A percentile compares a stretch with the other conserved stretches of the same genome.
Conservation (phyloP, 2,113 vertebrate species). For the Fregata magnificens region DNA sequence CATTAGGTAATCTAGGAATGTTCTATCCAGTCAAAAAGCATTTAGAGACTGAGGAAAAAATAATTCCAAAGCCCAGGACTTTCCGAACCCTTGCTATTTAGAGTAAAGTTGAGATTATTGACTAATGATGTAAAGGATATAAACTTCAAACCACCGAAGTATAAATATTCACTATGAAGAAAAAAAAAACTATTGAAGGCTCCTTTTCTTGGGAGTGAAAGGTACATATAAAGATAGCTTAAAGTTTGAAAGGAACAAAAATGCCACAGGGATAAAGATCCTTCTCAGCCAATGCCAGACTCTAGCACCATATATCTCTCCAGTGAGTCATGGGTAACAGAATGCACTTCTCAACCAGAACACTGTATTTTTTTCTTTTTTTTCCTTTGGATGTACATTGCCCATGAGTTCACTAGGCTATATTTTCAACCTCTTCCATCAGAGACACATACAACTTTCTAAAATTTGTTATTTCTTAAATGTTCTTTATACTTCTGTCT, state of each 20-base stretch:
- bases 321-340: background rate
- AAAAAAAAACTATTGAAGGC: conserved; percentile 18
- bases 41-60: background rate
- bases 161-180: conserved; percentile 46
- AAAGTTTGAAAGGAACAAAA: conserved; percentile 58
- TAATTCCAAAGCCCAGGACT: background rate
- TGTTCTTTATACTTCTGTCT: background rate
- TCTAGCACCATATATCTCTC: conserved; percentile 19
- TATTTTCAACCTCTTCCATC: background rate
- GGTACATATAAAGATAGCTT: conserved; percentile 49
- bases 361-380: background rate
- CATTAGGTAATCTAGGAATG: background rate
- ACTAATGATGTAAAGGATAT: background rate
- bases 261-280: background rate
- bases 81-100: background rate
- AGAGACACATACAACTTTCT: background rate
- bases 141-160: conserved; percentile 15
- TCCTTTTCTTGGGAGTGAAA: conserved; percentile 13
- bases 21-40: background rate
- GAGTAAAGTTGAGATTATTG: conserved; percentile 18
- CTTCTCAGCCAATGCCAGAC: conserved; percentile 20
- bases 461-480: background rate
- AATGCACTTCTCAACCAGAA: conserved; percentile 36
- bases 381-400: background rate
- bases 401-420: conserved; percentile 30